Evolutionary conservation across 2,113 vertebrate genomes (phyloP), one percentile per base, ranked within the genome.

Genomic region (Ornithorhynchus anatinus): DNA sequence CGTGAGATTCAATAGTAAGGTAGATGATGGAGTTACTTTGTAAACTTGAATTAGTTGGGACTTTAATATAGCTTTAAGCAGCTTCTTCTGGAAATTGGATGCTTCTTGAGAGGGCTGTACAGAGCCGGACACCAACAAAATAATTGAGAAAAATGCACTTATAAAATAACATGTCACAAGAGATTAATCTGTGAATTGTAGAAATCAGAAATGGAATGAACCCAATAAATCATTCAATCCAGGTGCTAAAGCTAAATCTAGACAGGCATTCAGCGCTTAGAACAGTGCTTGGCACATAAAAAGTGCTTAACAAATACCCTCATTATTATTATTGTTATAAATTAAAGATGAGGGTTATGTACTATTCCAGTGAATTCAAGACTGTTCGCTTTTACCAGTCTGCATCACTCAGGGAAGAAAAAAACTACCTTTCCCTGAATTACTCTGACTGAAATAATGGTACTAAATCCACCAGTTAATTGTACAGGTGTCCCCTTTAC

Each of bases 61-160:
- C 80, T 84, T 84, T 83, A 2, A 65, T 72, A 71, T 74, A 71
- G 38, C 48, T 77, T 75, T 74, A 58, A 72, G 77, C 39, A 19
- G 14, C 65, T 79, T 69, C 59, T 65, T 23, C 75, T 80, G 58
- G 32, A 43, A 72, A 36, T 45, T 53, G 70, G 54, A 62, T 59
- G 0, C 14, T 59, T 50, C n/a, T 83, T 42, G 47, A 45, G 54
- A 66, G 14, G 59, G 7, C 63, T 74, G n/a, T 69, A 39, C 65
- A 31, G 27, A 57, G 69, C 2, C 20, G n/a, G 20, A 69, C 23
- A 27, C 20, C 3, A 31, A 29, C 5, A 50, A 22, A 42, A 40
- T n/a, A 85, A 23, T 29, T 57, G 37, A 56, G 33, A 68, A 81
- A 83, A 78, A 25, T 27, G 42, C 52, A 75, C 25, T 73, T 39